phyloP scores from a whole-genome alignment of 2,888 invertebrate genomes.

The Synanthedon tipuliformis region DNA sequence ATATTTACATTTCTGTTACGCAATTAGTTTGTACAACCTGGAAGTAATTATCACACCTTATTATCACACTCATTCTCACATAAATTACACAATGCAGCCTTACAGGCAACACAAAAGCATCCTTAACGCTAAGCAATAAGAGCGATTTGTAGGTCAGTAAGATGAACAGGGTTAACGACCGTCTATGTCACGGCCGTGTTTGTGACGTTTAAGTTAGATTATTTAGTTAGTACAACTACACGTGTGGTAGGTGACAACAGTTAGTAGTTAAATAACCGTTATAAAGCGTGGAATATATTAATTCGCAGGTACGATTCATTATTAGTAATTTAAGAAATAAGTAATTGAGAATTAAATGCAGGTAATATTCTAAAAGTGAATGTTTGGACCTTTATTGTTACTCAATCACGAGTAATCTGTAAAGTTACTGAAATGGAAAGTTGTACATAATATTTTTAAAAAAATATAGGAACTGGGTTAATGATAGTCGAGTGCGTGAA shows the following conservation, averaged over 20 bases:
- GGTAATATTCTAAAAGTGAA: too few species aligned
- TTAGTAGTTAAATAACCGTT: neutral
- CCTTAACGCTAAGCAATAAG: conserved; percentile 24
- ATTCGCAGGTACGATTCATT: neutral
- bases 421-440: too few species aligned
- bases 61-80: neutral
- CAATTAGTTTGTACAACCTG: too few species aligned
- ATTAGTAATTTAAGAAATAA: too few species aligned
- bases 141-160: conserved; percentile 36
- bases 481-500: neutral
- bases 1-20: too few species aligned
- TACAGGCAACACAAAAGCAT: conserved; percentile 12
- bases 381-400: too few species aligned
- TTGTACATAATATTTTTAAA: too few species aligned
- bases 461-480: neutral
- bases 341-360: too few species aligned
- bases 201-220: conserved; percentile 4
- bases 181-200: conserved; percentile 49
- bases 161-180: conserved; percentile 55
- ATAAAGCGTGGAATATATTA: neutral
- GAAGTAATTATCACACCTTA: neutral
- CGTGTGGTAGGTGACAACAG: conserved; percentile 2
- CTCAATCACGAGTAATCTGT: too few species aligned
- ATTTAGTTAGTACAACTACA: conserved; percentile 4
- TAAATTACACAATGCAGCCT: neutral